Base-by-base conservation (phyloP, 2,797 vertebrate genomes). In the Onychomys leucogaster region DNA sequence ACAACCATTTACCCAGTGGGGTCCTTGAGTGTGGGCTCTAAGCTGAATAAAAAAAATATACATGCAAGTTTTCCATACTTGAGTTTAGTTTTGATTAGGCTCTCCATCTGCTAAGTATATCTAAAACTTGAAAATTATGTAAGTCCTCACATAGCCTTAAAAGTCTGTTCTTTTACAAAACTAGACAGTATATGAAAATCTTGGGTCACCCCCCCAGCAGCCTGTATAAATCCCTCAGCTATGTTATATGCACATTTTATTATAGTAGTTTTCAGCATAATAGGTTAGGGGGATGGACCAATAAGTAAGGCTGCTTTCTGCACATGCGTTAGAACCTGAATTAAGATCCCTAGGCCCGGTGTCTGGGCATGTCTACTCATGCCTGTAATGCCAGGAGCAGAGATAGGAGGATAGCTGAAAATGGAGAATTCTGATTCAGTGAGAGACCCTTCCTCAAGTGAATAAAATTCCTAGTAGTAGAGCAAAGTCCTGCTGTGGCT, bases 111-210 rank as follows among this genome's bases (percentile, higher is more conserved):
- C 76, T 65, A 78, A 61, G 21, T 94, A 59, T 88, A 32, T 69
- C 21, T 95, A 90, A 93, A 89, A 83, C 78, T 81, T 43, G 52
- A 91, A 94, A 96, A 91, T 86, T 63, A 84, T 65, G 37, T 84
- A 69, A 80, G 23, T 96, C 14, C 46, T 94, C 61, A 91, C n/a
- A 88, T 82, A 84, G 11, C 32, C 87, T 21, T 37, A 9, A 77
- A 85, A 93, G 91, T 84, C 25, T 93, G 32, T 94, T 92, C 49
- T 49, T 13, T 52, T 94, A 83, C 63, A 78, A 89, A 94, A 73
- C 82, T 91, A 78, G 46, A 89, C 82, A 89, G n/a, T 21, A 75
- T 69, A 43, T 73, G 41, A 85, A 82, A 89, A 67, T 91, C 57
- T 46, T 73, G 27, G 8, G 41, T 94, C 41, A 67, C 49, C 49